Evolutionary conservation across 2,797 vertebrate species (phyloP).

Genomic region (Limosa lapponica): DNA sequence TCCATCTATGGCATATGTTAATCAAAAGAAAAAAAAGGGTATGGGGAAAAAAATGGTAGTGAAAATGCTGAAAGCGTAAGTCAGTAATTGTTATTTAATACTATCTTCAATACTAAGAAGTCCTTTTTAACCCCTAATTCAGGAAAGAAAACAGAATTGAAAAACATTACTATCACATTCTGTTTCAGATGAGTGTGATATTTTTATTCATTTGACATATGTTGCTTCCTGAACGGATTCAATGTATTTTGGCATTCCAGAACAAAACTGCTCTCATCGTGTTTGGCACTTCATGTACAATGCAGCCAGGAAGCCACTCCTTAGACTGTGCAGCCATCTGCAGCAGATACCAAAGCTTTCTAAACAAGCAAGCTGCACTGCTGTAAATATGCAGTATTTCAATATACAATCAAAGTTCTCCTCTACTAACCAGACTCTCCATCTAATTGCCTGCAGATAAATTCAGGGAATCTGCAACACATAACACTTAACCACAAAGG

Average conservation of each 20-base stretch:
- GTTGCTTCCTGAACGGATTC: conserved; percentile 48
- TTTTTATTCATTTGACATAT: conserved; percentile 56
- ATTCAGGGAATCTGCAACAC: neutral
- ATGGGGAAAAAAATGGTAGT: neutral
- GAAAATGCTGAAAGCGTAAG: neutral
- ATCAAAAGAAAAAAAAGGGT: neutral
- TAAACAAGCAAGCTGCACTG: conserved; percentile 19
- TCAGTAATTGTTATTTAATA: neutral
- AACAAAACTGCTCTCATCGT: conserved; percentile 28
- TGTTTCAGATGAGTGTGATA: neutral
- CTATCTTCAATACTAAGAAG: neutral
- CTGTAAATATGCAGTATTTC: neutral
- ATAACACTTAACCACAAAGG: neutral
- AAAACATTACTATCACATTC: neutral
- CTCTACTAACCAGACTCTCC: neutral
- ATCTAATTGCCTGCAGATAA: neutral
- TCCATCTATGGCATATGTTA: neutral
- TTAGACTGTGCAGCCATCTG: conserved; percentile 58
- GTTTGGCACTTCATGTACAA: conserved; percentile 48
- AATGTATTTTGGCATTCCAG: conserved; percentile 52
- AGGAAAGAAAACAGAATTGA: neutral
- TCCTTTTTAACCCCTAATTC: neutral
- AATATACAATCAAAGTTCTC: neutral
- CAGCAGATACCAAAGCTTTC: conserved; percentile 36
- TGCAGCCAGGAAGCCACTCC: conserved; percentile 65